Base-by-base conservation (phyloP, 2,888 invertebrate genomes). In the Sinodicranocentrus sp. region DNA sequence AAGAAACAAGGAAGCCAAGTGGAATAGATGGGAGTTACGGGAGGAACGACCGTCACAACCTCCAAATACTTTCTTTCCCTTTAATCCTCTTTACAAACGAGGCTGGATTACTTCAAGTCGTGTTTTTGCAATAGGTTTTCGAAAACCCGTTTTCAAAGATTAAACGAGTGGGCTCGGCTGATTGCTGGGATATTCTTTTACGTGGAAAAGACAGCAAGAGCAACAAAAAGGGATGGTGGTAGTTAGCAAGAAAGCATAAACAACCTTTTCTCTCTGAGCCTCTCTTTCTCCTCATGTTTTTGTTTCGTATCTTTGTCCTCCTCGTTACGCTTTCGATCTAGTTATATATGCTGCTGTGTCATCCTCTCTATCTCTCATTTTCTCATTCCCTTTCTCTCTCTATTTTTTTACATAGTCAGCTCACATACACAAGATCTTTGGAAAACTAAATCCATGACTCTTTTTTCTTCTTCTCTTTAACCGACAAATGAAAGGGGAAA, bases 61-160 rank as follows among this genome's bases (percentile, higher is more conserved):
- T n/a, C n/a, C n/a, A n/a, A n/a, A n/a, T n/a, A n/a, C n/a, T n/a
- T n/a, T n/a, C n/a, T n/a, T n/a, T n/a, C n/a, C n/a, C n/a, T n/a
- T n/a, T n/a, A 26, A 26, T 59, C 59, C 23, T 59, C 21, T 21
- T 21, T 8, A 33, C 63, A 63, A 63, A 28, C 63, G 15, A 33
- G 17, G 63, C n/a, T 63, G 63, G 63, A 63, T 63, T 63, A 63
- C 26, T 15, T 33, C 5, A 26, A n/a, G 3, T 5, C 10, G 63
- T 25, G 25, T 63, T 23, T 63, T 63, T 63, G 33, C 5, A 33
- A 33, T 33, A 48, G n/a, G 43, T 19, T 52, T 70, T 70, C 23
- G 43, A 48, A 70, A 48, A 8, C 21, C 68, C 48, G 25, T 70
- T 48, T 70, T 26, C 68, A 70, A 70, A 70, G 68, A 70, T 70